phyloP scores from a whole-genome alignment of 2,888 invertebrate species.

The Tethea ocularis region DNA sequence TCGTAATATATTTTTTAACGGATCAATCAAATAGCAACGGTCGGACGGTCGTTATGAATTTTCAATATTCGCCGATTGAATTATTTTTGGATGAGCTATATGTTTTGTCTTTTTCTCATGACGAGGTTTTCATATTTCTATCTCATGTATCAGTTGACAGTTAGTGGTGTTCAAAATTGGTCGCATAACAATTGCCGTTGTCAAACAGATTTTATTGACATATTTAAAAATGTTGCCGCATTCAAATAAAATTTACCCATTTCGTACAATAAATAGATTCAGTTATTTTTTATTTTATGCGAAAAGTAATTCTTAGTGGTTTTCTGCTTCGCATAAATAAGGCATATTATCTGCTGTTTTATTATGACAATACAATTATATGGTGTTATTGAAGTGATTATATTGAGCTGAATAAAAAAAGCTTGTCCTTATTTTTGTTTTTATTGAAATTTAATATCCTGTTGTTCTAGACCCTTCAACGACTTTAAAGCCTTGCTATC shows the following conservation, averaged over 20 bases:
- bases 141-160: slow-evolving; percentile 37
- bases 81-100: slow-evolving; percentile 25
- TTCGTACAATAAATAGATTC: too few relatives aligned
- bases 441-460: too few relatives aligned
- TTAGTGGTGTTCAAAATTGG: slow-evolving; percentile 29
- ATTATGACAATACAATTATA: too few relatives aligned
- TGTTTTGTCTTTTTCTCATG: slow-evolving; percentile 35
- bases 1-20: slow-evolving; percentile 43
- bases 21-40: slow-evolving; percentile 69
- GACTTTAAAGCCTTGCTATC: too few relatives aligned
- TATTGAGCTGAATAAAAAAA: too few relatives aligned
- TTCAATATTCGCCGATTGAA: slow-evolving; percentile 40
- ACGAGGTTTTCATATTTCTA: slow-evolving; percentile 10
- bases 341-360: too few relatives aligned
- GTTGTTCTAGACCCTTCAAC: too few relatives aligned
- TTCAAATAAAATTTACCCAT: neutral
- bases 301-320: too few relatives aligned
- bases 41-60: slow-evolving; percentile 62
- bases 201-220: slow-evolving; percentile 24
- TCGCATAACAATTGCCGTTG: slow-evolving; percentile 36
- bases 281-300: too few relatives aligned
- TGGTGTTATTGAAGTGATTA: too few relatives aligned
- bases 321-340: too few relatives aligned
- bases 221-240: slow-evolving; percentile 22
- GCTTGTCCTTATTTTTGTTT: too few relatives aligned